Conservation (phyloP, 1,140 invertebrate species). For the Caligus rogercresseyi region DNA sequence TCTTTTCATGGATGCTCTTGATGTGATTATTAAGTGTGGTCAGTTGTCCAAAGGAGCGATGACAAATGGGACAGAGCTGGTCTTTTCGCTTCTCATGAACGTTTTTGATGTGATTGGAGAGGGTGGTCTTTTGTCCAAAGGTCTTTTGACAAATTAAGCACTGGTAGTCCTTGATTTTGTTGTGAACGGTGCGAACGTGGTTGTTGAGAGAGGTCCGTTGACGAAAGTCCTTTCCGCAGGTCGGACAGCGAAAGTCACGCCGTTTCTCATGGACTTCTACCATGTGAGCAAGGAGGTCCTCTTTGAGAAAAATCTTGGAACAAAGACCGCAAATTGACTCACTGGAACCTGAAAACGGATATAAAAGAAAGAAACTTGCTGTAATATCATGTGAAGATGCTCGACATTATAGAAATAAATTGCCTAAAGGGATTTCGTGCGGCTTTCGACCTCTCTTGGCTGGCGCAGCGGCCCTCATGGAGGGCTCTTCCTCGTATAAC, state of each 20-base stretch:
- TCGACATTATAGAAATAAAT: too few species aligned
- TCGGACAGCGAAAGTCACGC: background rate
- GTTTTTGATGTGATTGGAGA: background rate
- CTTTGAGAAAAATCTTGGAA: background rate
- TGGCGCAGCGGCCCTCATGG: background rate
- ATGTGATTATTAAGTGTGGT: background rate
- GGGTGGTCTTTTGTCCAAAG: background rate
- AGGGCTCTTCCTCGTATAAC: background rate
- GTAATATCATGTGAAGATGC: too few species aligned
- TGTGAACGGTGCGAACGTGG: background rate
- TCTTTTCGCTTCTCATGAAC: background rate
- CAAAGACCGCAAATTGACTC: background rate
- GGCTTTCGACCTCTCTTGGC: background rate
- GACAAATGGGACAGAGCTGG: background rate
- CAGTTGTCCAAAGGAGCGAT: background rate
- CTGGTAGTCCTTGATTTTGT: background rate
- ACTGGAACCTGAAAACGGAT: background rate
- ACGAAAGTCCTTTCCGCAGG: background rate
- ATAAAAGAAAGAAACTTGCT: too few species aligned
- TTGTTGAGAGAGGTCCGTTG: background rate
- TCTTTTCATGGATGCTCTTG: background rate
- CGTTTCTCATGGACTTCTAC: background rate
- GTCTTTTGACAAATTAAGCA: background rate
- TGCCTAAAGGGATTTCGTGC: background rate
- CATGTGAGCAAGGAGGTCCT: background rate